A percentile compares a stretch with the other conserved stretches of the same genome.
These are phyloP conservation scores for Pomatostomus ruficeps DNA, from an alignment of 2,113 vertebrate genomes.

Conservation along the genomic window DNA sequence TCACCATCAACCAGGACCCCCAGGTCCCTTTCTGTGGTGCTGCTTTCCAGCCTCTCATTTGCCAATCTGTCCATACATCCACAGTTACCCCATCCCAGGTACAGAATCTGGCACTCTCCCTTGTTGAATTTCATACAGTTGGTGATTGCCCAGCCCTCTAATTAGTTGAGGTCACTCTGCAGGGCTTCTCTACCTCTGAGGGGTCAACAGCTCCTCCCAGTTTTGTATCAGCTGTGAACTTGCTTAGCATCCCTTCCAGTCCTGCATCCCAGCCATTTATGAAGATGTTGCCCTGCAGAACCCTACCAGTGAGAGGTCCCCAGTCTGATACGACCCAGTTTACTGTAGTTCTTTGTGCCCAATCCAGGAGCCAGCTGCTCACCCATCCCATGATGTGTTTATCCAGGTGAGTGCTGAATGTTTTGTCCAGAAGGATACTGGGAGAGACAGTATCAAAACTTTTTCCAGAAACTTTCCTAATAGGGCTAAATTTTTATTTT, in stretches of 20 bases:
- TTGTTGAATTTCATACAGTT: background rate
- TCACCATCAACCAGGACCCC: rapidly evolving
- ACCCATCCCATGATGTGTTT: background rate
- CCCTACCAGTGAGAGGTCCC: background rate
- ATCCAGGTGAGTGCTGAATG: too few relatives aligned
- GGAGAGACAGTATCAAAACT: background rate
- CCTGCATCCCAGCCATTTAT: background rate
- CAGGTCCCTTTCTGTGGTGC: background rate
- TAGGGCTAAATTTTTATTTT: background rate
- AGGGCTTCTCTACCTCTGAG: background rate
- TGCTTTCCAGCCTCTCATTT: background rate
- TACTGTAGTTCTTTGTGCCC: background rate
- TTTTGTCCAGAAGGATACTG: background rate
- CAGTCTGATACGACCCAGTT: background rate
- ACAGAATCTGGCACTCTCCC: background rate
- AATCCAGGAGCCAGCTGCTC: background rate
- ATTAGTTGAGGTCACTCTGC: background rate
- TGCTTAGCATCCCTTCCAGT: background rate
- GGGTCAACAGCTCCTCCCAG: background rate
- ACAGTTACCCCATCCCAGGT: background rate
- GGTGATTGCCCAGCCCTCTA: background rate
- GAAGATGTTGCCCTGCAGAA: background rate
- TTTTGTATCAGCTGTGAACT: background rate
- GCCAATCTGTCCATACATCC: background rate
- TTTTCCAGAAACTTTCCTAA: background rate